These are phyloP conservation scores for Hippocampus comes DNA, from an alignment of 2,113 vertebrate genomes.

Conservation along the genomic window DNA sequence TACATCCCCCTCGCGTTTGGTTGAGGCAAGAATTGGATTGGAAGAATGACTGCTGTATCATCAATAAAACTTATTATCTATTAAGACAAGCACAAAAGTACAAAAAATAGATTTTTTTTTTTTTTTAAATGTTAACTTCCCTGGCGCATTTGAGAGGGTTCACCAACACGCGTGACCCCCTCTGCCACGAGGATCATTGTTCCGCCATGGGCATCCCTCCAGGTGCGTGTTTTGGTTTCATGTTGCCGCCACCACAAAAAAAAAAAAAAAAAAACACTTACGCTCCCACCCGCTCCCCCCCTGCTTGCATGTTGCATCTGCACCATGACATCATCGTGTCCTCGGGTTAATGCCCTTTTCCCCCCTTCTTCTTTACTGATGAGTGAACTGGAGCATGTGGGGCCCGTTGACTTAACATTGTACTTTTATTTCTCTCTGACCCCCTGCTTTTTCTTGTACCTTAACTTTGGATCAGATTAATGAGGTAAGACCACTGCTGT, in stretches of 20 bases:
- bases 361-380: conserved; percentile 33
- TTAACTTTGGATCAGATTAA: conserved; percentile 81
- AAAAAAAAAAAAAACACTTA: not conserved
- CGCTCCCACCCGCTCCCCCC: not conserved
- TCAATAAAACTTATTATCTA: too few species aligned
- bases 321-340: conserved; percentile 48
- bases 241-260: not conserved
- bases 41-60: too few species aligned
- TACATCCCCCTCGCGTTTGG: not conserved
- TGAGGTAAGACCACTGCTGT: conserved; percentile 76
- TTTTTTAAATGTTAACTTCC: not conserved
- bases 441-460: conserved; percentile 73
- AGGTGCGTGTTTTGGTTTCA: conserved; percentile 47
- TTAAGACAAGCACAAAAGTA: not conserved
- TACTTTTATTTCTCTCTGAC: conserved; percentile 74
- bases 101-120: not conserved
- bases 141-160: not conserved
- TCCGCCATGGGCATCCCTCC: conserved; percentile 42
- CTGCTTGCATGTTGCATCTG: conserved; percentile 56
- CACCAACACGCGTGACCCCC: conserved; percentile 24
- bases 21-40: too few species aligned
- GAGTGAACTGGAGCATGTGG: conserved; percentile 55
- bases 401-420: conserved; percentile 67
- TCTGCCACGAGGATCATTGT: conserved; percentile 40
- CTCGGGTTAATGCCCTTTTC: conserved; percentile 68